These are phyloP conservation scores for Eurytoma californica DNA, from an alignment of 2,888 invertebrate species.

Conservation along the genomic window DNA sequence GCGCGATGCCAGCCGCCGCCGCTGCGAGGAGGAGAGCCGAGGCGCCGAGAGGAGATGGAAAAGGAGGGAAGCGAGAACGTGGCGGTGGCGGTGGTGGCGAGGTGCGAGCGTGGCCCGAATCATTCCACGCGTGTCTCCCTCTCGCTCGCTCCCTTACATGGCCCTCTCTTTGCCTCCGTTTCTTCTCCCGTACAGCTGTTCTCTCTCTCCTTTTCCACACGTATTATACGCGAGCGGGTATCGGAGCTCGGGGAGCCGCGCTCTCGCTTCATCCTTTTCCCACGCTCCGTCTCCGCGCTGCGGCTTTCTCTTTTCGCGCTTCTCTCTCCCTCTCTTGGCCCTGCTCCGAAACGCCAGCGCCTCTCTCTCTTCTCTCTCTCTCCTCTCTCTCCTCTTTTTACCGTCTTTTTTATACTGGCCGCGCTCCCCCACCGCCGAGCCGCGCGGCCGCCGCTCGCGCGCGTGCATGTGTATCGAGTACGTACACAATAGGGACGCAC, in stretches of 20 bases:
- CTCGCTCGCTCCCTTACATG: constrained; percentile 43
- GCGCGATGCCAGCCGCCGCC: constrained; percentile 12
- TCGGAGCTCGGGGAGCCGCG: neutral
- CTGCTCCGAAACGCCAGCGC: constrained; percentile 46
- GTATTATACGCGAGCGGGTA: constrained; percentile 11
- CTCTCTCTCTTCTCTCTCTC: constrained; percentile 38
- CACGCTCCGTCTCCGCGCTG: constrained; percentile 39
- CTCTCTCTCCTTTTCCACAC: constrained; percentile 37
- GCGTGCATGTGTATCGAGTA: too few species aligned
- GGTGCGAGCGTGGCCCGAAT: constrained; percentile 70
- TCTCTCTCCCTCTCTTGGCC: constrained; percentile 52
- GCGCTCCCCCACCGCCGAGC: constrained; percentile 9
- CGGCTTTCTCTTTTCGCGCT: constrained; percentile 52
- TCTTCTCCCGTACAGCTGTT: constrained; percentile 20
- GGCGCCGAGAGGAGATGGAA: constrained; percentile 13
- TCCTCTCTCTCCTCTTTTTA: constrained; percentile 3
- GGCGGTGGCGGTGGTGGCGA: constrained; percentile 66
- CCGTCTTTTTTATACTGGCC: constrained; percentile 48
- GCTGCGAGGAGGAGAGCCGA: neutral
- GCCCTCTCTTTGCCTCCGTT: constrained; percentile 51
- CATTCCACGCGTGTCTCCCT: constrained; percentile 53
- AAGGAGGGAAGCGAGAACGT: neutral
- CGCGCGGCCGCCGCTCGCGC: neutral
- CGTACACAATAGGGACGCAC: neutral
- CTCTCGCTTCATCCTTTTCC: constrained; percentile 45